Conservation (phyloP, 2,888 invertebrate genomes). For the Elysia crispata region DNA sequence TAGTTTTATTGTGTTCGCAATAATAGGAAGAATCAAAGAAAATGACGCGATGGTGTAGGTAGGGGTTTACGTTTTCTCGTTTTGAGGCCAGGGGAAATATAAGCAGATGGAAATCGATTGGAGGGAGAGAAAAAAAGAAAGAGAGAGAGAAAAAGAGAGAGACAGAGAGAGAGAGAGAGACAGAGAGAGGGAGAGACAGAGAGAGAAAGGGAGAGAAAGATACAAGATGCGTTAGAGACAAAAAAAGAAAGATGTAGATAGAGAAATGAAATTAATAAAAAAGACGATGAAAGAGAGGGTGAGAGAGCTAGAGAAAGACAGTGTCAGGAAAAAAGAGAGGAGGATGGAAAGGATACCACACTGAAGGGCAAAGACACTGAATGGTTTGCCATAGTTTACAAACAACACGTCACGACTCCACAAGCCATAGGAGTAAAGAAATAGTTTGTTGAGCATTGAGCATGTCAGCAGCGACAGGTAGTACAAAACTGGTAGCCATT, state of each 20-base stretch:
- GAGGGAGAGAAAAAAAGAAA: constrained; percentile 1
- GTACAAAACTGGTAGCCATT: no score
- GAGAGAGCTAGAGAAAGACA: no score
- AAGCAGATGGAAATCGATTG: neutral
- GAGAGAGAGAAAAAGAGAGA: constrained; percentile 1
- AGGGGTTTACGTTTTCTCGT: no score
- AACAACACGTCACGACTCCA: no score
- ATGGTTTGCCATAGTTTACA: no score
- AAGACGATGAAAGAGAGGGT: neutral
- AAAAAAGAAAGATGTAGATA: constrained; percentile 1
- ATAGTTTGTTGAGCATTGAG: no score
- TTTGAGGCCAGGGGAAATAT: neutral
- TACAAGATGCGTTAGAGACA: neutral
- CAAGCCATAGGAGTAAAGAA: no score
- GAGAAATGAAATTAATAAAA: neutral
- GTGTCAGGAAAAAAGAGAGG: no score
- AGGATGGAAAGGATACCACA: no score
- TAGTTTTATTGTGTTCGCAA: no score
- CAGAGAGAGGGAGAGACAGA: neutral
- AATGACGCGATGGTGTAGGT: neutral
- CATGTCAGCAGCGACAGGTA: no score
- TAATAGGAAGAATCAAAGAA: neutral
- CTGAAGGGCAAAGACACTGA: no score
- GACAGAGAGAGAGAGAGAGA: neutral
- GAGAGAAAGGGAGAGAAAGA: neutral